A percentile compares a stretch with the other conserved stretches of the same genome.
Evolutionary conservation across 2,888 invertebrate genomes (phyloP).

Genomic region (Phyto melanocephala): DNA sequence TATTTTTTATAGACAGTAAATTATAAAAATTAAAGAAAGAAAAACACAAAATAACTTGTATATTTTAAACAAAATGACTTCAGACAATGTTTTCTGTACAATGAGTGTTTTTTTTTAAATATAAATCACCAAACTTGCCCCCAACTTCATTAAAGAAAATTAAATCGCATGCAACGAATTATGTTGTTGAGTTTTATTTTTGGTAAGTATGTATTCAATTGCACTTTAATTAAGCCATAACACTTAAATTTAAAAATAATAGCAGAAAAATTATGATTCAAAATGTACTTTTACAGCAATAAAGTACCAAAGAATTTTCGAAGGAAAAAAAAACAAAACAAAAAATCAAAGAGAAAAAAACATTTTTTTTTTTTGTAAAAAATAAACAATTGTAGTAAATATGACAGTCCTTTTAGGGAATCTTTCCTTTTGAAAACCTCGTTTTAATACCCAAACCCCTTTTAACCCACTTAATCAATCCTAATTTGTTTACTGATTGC

Average conservation of each 20-base stretch:
- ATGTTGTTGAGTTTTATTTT: background rate
- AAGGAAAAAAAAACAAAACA: no score
- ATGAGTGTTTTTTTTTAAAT: background rate
- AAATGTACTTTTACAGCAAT: background rate
- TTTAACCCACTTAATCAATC: background rate
- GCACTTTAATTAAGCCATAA: slow-evolving; percentile 15
- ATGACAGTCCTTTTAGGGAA: no score
- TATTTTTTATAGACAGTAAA: slow-evolving; percentile 19
- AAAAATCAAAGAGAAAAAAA: no score
- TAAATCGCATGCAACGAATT: slow-evolving; percentile 23
- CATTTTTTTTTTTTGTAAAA: no score
- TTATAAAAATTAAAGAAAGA: background rate
- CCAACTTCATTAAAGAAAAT: background rate
- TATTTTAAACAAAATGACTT: slow-evolving; percentile 21
- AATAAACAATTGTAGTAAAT: no score
- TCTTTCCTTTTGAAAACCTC: no score
- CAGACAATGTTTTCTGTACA: slow-evolving; percentile 29
- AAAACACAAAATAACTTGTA: background rate
- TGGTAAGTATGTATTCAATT: background rate
- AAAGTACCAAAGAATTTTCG: background rate
- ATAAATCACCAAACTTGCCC: slow-evolving; percentile 13
- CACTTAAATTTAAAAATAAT: slow-evolving; percentile 10
- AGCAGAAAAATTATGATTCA: background rate
- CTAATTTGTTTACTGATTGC: background rate
- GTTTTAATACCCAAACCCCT: no score